A percentile compares a stretch with the other conserved stretches of the same genome.
phyloP scores from a whole-genome alignment of 2,797 vertebrate genomes.

The Fratercula arctica region DNA sequence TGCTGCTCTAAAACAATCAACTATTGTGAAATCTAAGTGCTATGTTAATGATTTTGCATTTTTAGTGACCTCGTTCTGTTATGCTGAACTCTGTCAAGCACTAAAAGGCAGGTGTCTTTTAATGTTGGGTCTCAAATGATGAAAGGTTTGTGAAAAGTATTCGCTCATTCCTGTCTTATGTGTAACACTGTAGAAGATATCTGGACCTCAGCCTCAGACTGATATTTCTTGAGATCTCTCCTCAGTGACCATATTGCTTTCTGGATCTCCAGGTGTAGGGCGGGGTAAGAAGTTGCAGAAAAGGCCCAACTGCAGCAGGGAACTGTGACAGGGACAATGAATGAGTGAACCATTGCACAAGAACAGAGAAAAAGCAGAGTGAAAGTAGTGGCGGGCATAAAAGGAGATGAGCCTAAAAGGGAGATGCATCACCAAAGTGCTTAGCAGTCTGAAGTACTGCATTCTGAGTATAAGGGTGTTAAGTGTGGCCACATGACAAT shows the following conservation, averaged over 20 bases:
- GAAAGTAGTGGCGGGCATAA: neutral
- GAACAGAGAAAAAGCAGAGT: neutral
- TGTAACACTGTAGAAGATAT: neutral
- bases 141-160: neutral
- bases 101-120: neutral
- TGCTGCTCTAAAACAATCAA: neutral
- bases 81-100: neutral
- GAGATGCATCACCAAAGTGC: neutral
- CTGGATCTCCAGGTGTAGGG: neutral
- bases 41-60: neutral
- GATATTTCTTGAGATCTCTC: neutral
- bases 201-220: neutral
- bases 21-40: neutral
- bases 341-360: neutral
- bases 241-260: neutral
- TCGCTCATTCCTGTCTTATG: neutral
- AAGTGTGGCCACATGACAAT: neutral
- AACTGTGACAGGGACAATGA: neutral
- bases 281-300: neutral
- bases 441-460: neutral
- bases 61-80: neutral
- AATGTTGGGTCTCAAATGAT: neutral
- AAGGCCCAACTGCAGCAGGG: neutral
- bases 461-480: neutral
- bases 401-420: neutral